Base-by-base conservation (phyloP, 1,140 invertebrate genomes). In the Lepidostoma basale region DNA sequence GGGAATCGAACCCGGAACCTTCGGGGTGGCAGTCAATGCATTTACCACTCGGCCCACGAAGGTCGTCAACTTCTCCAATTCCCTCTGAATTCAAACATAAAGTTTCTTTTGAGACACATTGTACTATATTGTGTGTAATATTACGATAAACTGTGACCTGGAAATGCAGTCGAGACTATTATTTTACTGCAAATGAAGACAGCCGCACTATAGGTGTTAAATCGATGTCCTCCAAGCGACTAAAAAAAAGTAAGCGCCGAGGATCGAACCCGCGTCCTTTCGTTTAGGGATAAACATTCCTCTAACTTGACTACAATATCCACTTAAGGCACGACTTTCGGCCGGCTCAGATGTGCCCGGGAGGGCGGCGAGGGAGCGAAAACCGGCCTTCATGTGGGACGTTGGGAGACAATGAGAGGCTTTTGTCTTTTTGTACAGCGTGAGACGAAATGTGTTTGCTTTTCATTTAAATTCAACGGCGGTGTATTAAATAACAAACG, bases 401-500 rank as follows among this genome's bases (percentile, higher is more conserved):
- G 26, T 26, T 26, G 49, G 49, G 49, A 54, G 14, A 14, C 16
- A 26, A 12, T 28, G 49, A 14, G 49, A 54, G 25, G 30, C 26
- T 54, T 54, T 54, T 28, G 49, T 54, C 49, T 54, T 54, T 54
- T 54, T 54, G 30, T 54, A 18, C 49, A 54, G 49, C 25, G 45
- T 49, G 45, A 49, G 45, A 49, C 45, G 18, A 49, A 23, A 49
- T 49, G 22, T 49, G 25, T 49, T 49, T 49, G 25, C 45, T 49
- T 49, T 49, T 23, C 25, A 23, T 49, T 36, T 36, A 36, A 12
- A 36, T 36, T 36, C 9, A 36, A 36, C 33, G 33, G 33, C 33
- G 9, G 33, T 2, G 33, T 36, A 36, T 36, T 36, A 36, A 36
- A 36, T 36, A 36, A 36, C 9, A n/a, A 36, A n/a, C n/a, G n/a